These are phyloP conservation scores for Phoebastria nigripes DNA, from an alignment of 2,797 vertebrate genomes.

Conservation along the genomic window DNA sequence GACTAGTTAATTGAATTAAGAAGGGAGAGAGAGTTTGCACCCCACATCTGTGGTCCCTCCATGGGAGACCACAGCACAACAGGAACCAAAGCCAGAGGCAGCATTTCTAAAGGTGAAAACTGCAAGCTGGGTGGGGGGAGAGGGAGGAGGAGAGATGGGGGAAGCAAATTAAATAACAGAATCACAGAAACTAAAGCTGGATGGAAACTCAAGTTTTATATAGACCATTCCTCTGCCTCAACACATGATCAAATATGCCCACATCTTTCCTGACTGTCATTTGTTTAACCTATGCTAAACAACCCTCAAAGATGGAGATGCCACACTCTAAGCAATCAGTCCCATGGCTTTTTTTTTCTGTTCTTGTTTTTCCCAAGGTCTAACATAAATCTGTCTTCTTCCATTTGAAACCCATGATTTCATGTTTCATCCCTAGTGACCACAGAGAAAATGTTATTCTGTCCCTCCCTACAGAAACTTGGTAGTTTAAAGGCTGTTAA, in stretches of 20 bases:
- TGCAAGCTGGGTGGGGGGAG: neutral
- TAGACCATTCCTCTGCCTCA: neutral
- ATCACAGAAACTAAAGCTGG: neutral
- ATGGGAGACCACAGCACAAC: neutral
- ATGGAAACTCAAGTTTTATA: neutral
- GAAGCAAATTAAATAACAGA: neutral
- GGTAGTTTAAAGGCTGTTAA: neutral
- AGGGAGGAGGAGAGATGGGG: neutral
- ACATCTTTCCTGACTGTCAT: neutral
- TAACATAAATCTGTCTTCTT: neutral
- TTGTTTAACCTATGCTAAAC: neutral
- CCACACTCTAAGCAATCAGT: neutral
- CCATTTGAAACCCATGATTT: neutral
- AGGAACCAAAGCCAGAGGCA: neutral
- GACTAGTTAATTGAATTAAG: constrained; percentile 46
- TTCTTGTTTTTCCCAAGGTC: neutral
- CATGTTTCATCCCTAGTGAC: neutral
- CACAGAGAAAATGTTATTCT: neutral
- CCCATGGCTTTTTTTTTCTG: accelerated
- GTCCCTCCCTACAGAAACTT: neutral
- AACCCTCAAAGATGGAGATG: neutral
- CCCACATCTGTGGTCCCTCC: neutral
- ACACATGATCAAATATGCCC: neutral
- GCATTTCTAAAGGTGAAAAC: constrained; percentile 31
- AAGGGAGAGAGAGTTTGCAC: neutral